Evolutionary conservation across 2,888 invertebrate species (phyloP).

Genomic region (Smittia sp.): DNA sequence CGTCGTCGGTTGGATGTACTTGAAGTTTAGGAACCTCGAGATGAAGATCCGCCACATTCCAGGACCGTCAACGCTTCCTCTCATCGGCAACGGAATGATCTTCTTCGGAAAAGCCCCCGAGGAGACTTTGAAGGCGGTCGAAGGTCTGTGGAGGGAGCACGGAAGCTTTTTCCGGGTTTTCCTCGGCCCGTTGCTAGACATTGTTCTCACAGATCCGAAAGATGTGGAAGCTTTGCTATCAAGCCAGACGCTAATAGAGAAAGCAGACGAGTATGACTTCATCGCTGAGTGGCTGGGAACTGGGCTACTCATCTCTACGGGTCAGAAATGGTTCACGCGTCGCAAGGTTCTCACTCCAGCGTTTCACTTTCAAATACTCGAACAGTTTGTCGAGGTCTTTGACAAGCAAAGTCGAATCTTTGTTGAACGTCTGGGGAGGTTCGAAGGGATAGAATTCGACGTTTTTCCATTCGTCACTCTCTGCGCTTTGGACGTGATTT

Average conservation of each 20-base stretch:
- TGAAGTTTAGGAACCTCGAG: too few relatives aligned
- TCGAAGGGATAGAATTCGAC: constrained; percentile 54
- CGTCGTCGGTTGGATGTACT: too few relatives aligned
- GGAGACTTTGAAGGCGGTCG: constrained; percentile 11
- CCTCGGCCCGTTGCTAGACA: constrained; percentile 49
- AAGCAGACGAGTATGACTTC: constrained; percentile 56
- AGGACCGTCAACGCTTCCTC: constrained; percentile 53
- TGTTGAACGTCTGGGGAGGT: constrained; percentile 55
- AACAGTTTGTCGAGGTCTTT: constrained; percentile 69
- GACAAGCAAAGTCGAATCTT: constrained; percentile 61
- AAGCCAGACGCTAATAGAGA: constrained; percentile 54
- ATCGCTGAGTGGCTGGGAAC: constrained; percentile 44
- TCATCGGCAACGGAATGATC: constrained; percentile 56
- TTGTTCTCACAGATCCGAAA: constrained; percentile 51
- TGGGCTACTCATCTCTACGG: constrained; percentile 58
- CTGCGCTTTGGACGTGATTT: neutral
- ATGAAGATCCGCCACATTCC: constrained; percentile 45
- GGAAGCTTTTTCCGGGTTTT: constrained; percentile 49
- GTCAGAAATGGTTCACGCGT: constrained; percentile 60
- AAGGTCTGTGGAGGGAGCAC: constrained; percentile 45
- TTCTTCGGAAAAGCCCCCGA: constrained; percentile 53
- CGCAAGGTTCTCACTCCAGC: constrained; percentile 73
- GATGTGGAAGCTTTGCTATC: constrained; percentile 50
- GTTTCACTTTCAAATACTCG: constrained; percentile 76
- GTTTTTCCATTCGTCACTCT: constrained; percentile 62